Conservation (phyloP, 2,797 vertebrate genomes). For the Lepilemur ruficaudatus region DNA sequence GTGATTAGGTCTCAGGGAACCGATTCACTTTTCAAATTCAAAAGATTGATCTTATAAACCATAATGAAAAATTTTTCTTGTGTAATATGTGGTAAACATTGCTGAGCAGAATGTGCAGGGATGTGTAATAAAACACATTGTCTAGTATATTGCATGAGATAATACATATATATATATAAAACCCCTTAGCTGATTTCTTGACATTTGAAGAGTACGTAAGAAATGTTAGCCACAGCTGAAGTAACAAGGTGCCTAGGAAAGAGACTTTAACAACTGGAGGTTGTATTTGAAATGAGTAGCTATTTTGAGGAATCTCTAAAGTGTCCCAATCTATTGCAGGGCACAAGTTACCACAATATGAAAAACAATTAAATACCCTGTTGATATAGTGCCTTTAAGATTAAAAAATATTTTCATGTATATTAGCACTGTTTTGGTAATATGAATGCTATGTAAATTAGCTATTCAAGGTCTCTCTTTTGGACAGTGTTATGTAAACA, state of each 20-base stretch:
- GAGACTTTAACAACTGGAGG: not conserved
- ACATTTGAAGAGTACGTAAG: not conserved
- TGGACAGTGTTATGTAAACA: not conserved
- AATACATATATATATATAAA: not conserved
- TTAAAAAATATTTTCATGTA: not conserved
- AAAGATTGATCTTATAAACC: slow-evolving; percentile 2
- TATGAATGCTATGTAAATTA: not conserved
- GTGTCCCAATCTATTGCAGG: not conserved
- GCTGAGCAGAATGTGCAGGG: not conserved
- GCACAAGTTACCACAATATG: not conserved
- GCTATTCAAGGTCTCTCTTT: not conserved
- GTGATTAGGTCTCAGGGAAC: not conserved
- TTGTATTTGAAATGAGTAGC: slow-evolving; percentile 9
- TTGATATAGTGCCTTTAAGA: not conserved
- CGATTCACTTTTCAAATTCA: not conserved
- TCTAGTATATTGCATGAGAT: slow-evolving; percentile 10
- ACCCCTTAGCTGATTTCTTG: not conserved
- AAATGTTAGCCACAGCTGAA: not conserved
- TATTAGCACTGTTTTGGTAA: not conserved
- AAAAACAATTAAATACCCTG: not conserved
- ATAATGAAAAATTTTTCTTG: not conserved
- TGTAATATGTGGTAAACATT: not conserved
- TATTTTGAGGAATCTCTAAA: not conserved
- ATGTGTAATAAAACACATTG: not conserved
- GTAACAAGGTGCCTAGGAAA: not conserved